phyloP scores from a whole-genome alignment of 2,113 vertebrate species.

The Camelus bactrianus region DNA sequence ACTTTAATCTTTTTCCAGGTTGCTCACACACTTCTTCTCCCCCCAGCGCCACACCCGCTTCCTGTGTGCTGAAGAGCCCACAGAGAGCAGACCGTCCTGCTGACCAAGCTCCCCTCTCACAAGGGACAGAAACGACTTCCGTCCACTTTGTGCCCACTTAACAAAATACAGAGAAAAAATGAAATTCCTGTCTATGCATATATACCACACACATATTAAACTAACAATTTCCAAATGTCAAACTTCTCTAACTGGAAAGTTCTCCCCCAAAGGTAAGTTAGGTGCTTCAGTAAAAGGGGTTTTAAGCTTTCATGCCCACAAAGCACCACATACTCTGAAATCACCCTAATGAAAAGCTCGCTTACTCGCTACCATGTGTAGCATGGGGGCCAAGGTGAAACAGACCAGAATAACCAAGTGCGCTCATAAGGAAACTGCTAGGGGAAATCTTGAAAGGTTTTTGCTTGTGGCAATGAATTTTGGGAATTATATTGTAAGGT shows the following conservation, averaged over 20 bases:
- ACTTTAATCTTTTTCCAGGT: constrained; percentile 68
- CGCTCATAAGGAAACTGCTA: not conserved
- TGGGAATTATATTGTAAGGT: not conserved
- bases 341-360: constrained; percentile 11
- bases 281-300: not conserved
- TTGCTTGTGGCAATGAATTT: not conserved
- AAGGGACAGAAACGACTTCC: constrained; percentile 24
- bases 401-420: not conserved
- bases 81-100: not conserved
- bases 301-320: not conserved
- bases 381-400: not conserved
- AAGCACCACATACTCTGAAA: not conserved
- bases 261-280: not conserved
- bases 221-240: constrained; percentile 13
- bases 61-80: constrained; percentile 24
- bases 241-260: not conserved
- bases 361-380: not conserved
- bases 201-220: not conserved
- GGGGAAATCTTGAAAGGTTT: not conserved
- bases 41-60: constrained; percentile 59
- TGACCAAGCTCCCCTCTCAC: not conserved
- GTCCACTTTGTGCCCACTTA: constrained; percentile 17
- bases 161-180: constrained; percentile 41
- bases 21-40: constrained; percentile 38
- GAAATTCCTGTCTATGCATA: not conserved